Base-by-base conservation (phyloP, 2,113 vertebrate genomes). In the Serilophus lunatus region DNA sequence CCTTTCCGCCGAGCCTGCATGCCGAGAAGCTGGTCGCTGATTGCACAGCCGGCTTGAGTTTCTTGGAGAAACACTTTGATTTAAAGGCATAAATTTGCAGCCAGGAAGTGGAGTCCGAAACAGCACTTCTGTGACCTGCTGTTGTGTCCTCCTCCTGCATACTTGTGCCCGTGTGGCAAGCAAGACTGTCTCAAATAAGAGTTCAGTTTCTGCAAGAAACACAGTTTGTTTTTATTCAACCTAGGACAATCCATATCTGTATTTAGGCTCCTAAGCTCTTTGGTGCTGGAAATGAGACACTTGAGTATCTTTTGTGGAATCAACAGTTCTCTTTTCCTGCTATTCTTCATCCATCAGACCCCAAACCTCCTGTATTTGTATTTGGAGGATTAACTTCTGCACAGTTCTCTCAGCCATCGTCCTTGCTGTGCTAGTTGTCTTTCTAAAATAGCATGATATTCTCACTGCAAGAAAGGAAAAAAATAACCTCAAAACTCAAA, bases 301-400 rank as follows among this genome's bases (percentile, higher is more conserved):
- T 54, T 19, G 33, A 60, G 16, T 50, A 13, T 44, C 56, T 86
- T 86, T 40, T 51, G 29, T 81, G 51, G 18, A 54, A 50, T 90
- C 33, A 85, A 4, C 42, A 63, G 8, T 45, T 88, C 68, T 79
- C 26, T 71, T 9, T 59, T 78, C 51, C 54, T 77, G 40, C 66
- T 92, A 5, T 59, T 42, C 59, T 70, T 51, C 59, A 63, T 59
- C 57, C n/a, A 14, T 63, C 44, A 78, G 71, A 45, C 40, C 4
- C 26, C 40, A 44, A 74, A 40, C 35, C 63, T 86, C 40, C 45
- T 4, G 1, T 77, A 26, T 47, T 92, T 47, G n/a, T 70, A 2
- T 49, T 70, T 83, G 75, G 76, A 90, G 38, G 71, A 78, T 83
- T 94, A 94, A 60, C 29, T 90, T 82, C n/a, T 93, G 47, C 51